Evolutionary conservation across 2,888 invertebrate genomes (phyloP).

Genomic region (Pyralis farinalis): DNA sequence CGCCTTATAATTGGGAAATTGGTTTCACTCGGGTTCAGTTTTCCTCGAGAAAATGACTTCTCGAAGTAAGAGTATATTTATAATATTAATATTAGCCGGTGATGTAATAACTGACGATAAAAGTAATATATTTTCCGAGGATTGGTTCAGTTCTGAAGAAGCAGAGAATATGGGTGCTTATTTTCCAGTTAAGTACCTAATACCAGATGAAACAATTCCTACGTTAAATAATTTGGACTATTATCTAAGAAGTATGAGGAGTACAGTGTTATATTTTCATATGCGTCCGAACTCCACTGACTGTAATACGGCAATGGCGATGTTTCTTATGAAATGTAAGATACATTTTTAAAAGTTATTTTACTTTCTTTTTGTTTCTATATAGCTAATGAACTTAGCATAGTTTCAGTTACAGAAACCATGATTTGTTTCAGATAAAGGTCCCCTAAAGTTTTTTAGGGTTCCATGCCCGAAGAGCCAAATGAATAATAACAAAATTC

Average conservation of each 20-base stretch:
- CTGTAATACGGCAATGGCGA: conserved; percentile 16
- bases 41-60: no score
- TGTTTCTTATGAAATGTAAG: conserved; percentile 21
- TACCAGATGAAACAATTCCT: conserved; percentile 12
- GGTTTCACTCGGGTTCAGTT: no score
- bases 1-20: no score
- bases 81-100: no score
- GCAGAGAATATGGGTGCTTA: conserved; percentile 19
- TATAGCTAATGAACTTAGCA: no score
- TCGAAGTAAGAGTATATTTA: no score
- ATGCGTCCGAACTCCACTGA: conserved; percentile 20
- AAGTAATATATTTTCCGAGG: background rate
- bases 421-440: no score
- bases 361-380: no score
- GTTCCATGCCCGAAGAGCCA: no score
- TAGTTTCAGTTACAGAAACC: no score
- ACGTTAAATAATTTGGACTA: conserved; percentile 10
- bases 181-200: conserved; percentile 23
- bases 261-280: conserved; percentile 16
- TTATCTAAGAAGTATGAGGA: conserved; percentile 12
- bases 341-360: background rate
- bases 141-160: background rate
- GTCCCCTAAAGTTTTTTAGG: no score
- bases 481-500: no score
- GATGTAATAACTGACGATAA: background rate